Evolutionary conservation across 2,113 vertebrate species (phyloP).

Genomic region (Myocastor coypus): DNA sequence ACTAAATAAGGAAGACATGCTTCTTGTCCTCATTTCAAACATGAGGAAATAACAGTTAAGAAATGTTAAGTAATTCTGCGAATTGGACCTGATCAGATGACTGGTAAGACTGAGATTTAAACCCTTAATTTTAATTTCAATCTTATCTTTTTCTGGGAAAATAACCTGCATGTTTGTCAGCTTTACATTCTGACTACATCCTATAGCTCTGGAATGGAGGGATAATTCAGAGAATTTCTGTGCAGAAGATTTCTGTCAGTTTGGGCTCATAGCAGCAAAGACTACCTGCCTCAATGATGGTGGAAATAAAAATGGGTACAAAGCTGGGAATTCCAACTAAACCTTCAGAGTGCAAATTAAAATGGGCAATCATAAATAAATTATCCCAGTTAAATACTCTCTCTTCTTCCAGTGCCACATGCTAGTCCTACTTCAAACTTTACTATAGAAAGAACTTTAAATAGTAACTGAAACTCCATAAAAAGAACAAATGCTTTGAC

Average conservation of each 20-base stretch:
- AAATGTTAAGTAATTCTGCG: background rate
- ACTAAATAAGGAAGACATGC: background rate
- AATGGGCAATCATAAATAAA: background rate
- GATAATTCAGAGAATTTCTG: background rate
- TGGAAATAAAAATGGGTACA: background rate
- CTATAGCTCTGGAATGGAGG: rapidly evolving
- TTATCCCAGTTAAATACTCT: background rate
- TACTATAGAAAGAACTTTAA: background rate
- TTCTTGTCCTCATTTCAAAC: background rate
- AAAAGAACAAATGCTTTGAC: slow-evolving; percentile 11
- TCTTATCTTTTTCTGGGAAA: background rate
- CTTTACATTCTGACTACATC: background rate
- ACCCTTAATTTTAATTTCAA: background rate
- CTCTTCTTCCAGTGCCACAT: background rate
- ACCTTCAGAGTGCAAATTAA: background rate
- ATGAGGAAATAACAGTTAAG: background rate
- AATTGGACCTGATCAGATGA: background rate
- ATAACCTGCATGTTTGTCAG: background rate
- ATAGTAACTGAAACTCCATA: slow-evolving; percentile 1
- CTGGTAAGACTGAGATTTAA: background rate
- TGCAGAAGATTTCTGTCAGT: background rate
- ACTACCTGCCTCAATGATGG: background rate
- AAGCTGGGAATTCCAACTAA: background rate
- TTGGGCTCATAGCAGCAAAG: background rate
- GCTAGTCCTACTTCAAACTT: background rate